Percentiles rank a stretch among this genome's conserved stretches.
Evolutionary conservation across 2,797 vertebrate genomes (phyloP).

Genomic region (Steatocranus sp.): DNA sequence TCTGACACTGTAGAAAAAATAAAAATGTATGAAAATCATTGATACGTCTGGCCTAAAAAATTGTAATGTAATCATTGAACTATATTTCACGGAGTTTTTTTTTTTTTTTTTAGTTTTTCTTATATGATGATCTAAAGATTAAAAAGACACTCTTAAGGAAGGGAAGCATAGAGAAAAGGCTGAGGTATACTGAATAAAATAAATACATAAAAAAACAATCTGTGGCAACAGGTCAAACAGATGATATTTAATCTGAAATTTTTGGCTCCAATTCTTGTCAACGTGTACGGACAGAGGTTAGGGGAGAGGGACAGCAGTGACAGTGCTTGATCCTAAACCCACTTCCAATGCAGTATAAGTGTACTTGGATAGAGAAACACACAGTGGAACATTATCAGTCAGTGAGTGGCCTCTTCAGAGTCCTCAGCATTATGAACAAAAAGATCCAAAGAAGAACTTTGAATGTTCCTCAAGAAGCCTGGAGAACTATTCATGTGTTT

Average conservation of each 20-base stretch:
- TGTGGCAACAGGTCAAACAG: not conserved
- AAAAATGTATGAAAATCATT: not conserved
- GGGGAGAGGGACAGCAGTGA: not conserved
- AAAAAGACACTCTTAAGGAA: not conserved
- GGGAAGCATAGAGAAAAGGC: not conserved
- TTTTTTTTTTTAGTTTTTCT: not conserved
- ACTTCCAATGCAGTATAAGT: not conserved
- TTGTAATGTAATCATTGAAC: not conserved
- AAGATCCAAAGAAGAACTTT: not conserved
- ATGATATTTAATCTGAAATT: not conserved
- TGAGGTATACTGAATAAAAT: not conserved
- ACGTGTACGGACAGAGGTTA: not conserved
- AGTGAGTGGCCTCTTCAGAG: not conserved
- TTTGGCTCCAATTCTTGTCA: not conserved
- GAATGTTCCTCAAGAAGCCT: not conserved
- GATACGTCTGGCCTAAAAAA: not conserved
- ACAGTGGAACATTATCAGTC: not conserved
- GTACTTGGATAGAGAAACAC: not conserved
- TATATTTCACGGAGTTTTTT: not conserved
- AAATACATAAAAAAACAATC: not conserved
- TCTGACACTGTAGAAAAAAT: not conserved
- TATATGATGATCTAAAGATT: not conserved
- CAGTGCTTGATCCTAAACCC: not conserved
- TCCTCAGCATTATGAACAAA: not conserved
- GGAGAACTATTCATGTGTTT: not conserved